Evolutionary conservation across 2,113 vertebrate species (phyloP), one percentile per base, ranked within the genome.

Genomic region (Cromileptes altivelis): DNA sequence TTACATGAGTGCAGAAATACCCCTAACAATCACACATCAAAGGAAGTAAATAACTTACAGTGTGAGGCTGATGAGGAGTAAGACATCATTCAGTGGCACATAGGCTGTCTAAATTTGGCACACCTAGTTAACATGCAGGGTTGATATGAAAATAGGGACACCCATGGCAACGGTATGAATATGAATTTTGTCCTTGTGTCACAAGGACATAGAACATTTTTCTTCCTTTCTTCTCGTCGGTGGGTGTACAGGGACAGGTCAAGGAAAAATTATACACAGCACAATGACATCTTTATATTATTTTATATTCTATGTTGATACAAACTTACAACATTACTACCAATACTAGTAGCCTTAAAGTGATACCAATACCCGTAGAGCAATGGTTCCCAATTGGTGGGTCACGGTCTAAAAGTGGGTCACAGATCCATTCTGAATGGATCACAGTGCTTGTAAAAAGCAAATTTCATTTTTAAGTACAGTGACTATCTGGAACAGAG

Each of bases 111-210:
- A 53, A 61, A 84, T 70, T 45, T 65, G 61, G 57, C 52, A 57
- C 30, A 30, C 17, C 17, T 68, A 7, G 49, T 83, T 78, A 74
- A 75, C 45, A 81, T 73, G 60, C 85, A 73, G 73, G 19, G 23
- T 30, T 68, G 61, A 42, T 62, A 52, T 75, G 23, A 58, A 79
- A 62, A 68, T 47, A 11, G 15, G 25, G 56, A 69, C 65, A 58
- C 14, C 17, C 13, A 8, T 77, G 42, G 18, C 33, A 27, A 62
- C 53, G 18, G 7, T 13, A 40, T 62, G 58, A 73, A 84, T 79
- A 60, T 53, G 12, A 30, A 56, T 63, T 69, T 33, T 53, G 72
- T 50, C 60, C 68, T 60, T 69, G 45, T 60, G 53, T 70, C 23
- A 50, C 30, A 30, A 75, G 67, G 21, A 53, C 53, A 8, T 37